Evolutionary conservation across 2,888 invertebrate genomes (phyloP).

Genomic region (Sminthurides aquaticus): DNA sequence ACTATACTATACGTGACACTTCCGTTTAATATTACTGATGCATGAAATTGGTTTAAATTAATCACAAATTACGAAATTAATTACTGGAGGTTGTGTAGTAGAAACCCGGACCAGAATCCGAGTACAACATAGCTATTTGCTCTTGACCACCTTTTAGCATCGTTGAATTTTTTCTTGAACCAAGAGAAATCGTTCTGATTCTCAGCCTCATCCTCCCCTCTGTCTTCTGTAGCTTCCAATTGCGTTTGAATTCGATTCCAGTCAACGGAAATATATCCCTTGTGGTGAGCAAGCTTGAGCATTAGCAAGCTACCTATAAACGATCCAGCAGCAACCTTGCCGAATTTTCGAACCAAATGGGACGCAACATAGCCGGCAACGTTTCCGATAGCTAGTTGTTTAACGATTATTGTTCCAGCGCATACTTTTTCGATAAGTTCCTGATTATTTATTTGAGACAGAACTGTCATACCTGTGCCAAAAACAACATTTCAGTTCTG

Average conservation of each 20-base stretch:
- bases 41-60: too few relatives aligned
- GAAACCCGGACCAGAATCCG: conserved; percentile 17
- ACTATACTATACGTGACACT: too few relatives aligned
- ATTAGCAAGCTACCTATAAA: conserved; percentile 12
- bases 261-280: conserved; percentile 17
- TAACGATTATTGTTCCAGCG: conserved; percentile 16
- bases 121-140: conserved; percentile 10
- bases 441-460: conserved; percentile 21
- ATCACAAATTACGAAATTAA: not conserved
- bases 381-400: conserved; percentile 9
- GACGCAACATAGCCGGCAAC: conserved; percentile 14
- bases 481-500: not conserved
- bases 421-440: conserved; percentile 16
- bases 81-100: conserved; percentile 2
- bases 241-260: conserved; percentile 18
- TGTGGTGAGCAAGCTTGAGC: conserved; percentile 18
- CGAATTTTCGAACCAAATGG: conserved; percentile 14
- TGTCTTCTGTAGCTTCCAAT: not conserved
- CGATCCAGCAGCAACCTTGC: conserved; percentile 16
- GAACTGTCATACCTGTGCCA: conserved; percentile 16
- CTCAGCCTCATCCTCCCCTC: not conserved
- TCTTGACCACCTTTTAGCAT: conserved; percentile 7
- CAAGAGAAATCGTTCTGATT: conserved; percentile 11
- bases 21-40: too few relatives aligned
- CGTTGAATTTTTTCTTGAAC: conserved; percentile 12